These are phyloP conservation scores for Antheraea pernyi DNA, from an alignment of 1,140 invertebrate genomes.

Conservation along the genomic window DNA sequence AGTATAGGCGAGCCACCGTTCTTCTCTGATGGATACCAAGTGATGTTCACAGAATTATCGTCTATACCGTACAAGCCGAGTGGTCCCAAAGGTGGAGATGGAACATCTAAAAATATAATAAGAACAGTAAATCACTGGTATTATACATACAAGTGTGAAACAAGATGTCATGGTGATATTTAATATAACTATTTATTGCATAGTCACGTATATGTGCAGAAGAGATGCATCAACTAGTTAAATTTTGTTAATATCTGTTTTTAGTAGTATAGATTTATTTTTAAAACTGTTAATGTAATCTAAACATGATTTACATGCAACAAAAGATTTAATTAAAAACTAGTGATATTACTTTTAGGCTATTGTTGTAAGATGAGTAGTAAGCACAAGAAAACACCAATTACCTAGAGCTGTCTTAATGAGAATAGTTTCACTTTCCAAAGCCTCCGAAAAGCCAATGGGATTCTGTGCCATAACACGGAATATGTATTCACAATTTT, in stretches of 20 bases:
- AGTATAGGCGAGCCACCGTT: slow-evolving; percentile 92
- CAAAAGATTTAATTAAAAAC: no score
- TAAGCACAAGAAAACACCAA: slow-evolving; percentile 13
- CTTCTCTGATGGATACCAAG: slow-evolving; percentile 89
- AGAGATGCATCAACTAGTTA: no score
- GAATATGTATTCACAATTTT: slow-evolving; percentile 91
- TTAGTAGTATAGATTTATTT: no score
- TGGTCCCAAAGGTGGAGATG: slow-evolving; percentile 89
- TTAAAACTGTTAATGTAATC: no score
- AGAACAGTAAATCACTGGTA: neutral
- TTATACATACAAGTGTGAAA: no score
- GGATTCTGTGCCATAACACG: slow-evolving; percentile 91
- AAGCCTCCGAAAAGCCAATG: slow-evolving; percentile 87
- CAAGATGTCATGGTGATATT: no score
- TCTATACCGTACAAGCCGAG: slow-evolving; percentile 90
- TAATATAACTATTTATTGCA: no score
- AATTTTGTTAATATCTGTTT: no score
- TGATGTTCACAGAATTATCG: slow-evolving; percentile 89
- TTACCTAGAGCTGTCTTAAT: slow-evolving; percentile 78
- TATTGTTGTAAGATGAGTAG: no score
- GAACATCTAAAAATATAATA: slow-evolving; percentile 82
- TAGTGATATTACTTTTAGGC: no score
- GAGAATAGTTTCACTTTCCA: slow-evolving; percentile 85
- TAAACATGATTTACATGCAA: no score
- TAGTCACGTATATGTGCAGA: no score